Base-by-base conservation (phyloP, 2,888 invertebrate genomes). In the Coecobrya sp. region DNA sequence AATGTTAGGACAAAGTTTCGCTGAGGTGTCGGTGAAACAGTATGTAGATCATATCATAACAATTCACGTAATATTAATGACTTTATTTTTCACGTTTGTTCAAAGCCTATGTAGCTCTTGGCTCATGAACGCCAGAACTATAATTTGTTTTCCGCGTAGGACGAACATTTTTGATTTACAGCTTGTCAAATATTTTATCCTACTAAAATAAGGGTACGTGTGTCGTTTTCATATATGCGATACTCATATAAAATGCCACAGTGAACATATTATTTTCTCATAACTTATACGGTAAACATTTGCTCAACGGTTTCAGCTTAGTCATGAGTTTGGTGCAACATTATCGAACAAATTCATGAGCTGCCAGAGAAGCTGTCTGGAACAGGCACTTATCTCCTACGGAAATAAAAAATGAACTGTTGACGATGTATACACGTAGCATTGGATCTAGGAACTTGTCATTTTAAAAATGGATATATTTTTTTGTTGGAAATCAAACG, bases 131-230 rank as follows among this genome's bases (percentile, higher is more conserved):
- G 27, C 25, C 7, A 25, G 55, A 55, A 13, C 19, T n/a, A 55
- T 19, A 55, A 65, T 27, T 65, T 65, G 65, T 10, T 25, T 65
- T 27, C 10, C 62, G 5, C 4, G 27, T 22, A 65, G 62, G 27
- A 27, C 62, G 65, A 13, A 70, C 36, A 70, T 36, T 16, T 70
- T 36, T 36, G 68, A 70, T 70, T 70, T 70, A 70, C 36, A 30
- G n/a, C 68, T 36, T 70, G 68, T 70, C 68, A 70, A 70, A 70
- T 30, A 70, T 36, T 30, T 70, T 70, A 70, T 70, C n/a, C 30
- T n/a, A 2, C 0, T n/a, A n/a, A 30, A 68, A 68, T 70, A n/a
- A 8, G 68, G 65, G 16, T 59, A 59, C 22, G n/a, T n/a, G n/a
- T 55, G 55, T 55, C 55, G n/a, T 19, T 5, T n/a, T 55, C 19